Evolutionary conservation across 2,888 invertebrate species (phyloP).

Genomic region (Auanema freiburgensis): DNA sequence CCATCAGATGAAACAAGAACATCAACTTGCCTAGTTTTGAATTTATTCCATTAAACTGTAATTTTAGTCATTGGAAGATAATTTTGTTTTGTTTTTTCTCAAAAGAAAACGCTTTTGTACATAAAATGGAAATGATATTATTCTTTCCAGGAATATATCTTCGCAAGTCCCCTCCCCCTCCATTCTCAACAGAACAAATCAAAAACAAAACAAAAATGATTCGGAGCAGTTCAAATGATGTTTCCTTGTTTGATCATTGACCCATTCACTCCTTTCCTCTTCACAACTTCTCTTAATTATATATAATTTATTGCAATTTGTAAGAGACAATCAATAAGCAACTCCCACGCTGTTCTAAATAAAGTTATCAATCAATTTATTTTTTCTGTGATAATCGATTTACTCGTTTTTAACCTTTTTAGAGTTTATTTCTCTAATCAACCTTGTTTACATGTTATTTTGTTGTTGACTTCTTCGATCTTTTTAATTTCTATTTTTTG

Average conservation of each 20-base stretch:
- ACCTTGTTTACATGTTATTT: conserved; percentile 1
- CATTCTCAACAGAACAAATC: conserved; percentile 4
- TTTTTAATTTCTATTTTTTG: conserved; percentile 7
- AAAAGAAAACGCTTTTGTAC: conserved; percentile 6
- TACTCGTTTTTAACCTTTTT: conserved; percentile 1
- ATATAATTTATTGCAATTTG: too few species aligned
- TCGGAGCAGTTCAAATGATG: not conserved
- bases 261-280: conserved; percentile 5
- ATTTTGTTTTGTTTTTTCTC: not conserved
- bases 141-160: not conserved
- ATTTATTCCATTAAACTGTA: too few species aligned
- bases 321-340: conserved; percentile 1
- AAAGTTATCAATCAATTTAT: not conserved
- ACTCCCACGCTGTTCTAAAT: conserved; percentile 1
- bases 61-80: too few species aligned
- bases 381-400: conserved; percentile 8
- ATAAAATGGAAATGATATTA: not conserved
- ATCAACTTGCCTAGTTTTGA: too few species aligned
- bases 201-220: not conserved
- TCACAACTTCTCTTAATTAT: not conserved
- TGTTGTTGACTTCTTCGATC: not conserved
- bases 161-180: conserved; percentile 11
- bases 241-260: conserved; percentile 4
- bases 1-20: too few species aligned
- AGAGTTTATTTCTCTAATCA: not conserved